A percentile compares a stretch with the other conserved stretches of the same genome.
These are phyloP conservation scores for Branchinecta sandiegonensis DNA, from an alignment of 2,888 invertebrate species.

Conservation along the genomic window DNA sequence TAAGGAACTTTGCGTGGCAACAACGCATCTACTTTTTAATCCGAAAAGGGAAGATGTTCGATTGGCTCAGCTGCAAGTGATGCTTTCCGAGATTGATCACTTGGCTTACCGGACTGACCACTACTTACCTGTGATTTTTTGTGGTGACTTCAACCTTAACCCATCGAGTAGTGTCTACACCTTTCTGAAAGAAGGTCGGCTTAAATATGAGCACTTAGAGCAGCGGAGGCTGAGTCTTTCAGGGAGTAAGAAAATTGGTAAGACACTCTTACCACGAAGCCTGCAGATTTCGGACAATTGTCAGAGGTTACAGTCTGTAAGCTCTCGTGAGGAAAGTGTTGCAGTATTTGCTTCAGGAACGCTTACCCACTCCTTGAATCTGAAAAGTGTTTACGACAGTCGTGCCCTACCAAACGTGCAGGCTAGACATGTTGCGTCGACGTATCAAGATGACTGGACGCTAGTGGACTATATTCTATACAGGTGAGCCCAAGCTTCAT, in stretches of 20 bases:
- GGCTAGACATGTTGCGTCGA: constrained; percentile 43
- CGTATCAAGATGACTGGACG: constrained; percentile 56
- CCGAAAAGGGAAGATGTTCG: constrained; percentile 74
- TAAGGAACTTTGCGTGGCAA: constrained; percentile 54
- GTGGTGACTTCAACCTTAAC: constrained; percentile 82
- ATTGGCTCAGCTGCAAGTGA: constrained; percentile 66
- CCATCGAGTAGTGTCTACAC: constrained; percentile 56
- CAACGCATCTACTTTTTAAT: constrained; percentile 89
- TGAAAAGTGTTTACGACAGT: constrained; percentile 50
- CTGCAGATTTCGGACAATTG: constrained; percentile 5
- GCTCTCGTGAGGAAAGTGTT: not conserved
- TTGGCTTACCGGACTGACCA: constrained; percentile 42
- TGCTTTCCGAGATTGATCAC: constrained; percentile 70
- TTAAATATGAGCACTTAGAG: constrained; percentile 35
- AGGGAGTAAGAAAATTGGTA: constrained; percentile 24
- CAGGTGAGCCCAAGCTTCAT: constrained; percentile 36
- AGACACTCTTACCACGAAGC: not conserved
- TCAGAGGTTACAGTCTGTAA: constrained; percentile 1
- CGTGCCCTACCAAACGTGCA: not conserved
- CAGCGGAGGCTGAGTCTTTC: constrained; percentile 26
- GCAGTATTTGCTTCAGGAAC: constrained; percentile 44
- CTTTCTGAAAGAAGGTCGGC: constrained; percentile 48
- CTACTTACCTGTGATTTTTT: constrained; percentile 65
- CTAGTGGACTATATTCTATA: constrained; percentile 88
- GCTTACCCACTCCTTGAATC: constrained; percentile 49